These are phyloP conservation scores for Rhinolophus sinicus DNA, from an alignment of 2,113 vertebrate species.

Conservation along the genomic window DNA sequence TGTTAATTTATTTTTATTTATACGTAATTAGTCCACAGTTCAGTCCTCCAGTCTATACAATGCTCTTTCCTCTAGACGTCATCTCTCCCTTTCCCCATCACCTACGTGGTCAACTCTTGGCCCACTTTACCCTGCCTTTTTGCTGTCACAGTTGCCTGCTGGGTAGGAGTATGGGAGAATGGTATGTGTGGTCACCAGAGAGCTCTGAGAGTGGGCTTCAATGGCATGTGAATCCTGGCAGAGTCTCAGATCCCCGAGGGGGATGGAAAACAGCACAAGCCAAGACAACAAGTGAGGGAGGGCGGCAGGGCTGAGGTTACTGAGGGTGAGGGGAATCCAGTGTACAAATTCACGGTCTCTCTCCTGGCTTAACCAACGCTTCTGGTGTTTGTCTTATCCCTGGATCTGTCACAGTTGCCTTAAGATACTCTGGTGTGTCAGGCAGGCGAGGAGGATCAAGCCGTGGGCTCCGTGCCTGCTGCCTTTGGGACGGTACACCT, in stretches of 20 bases:
- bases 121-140: not conserved
- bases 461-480: not conserved
- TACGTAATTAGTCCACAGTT: slow-evolving; percentile 81
- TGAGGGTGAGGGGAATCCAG: not conserved
- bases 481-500: not conserved
- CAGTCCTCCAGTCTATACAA: slow-evolving; percentile 74
- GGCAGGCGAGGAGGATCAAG: not conserved
- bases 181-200: slow-evolving; percentile 82
- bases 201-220: slow-evolving; percentile 82
- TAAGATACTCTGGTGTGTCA: not conserved
- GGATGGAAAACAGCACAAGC: slow-evolving; percentile 49
- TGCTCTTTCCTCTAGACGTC: slow-evolving; percentile 54
- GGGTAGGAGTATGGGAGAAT: slow-evolving; percentile 63
- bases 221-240: slow-evolving; percentile 75
- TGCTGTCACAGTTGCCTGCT: slow-evolving; percentile 63
- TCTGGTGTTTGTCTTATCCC: not conserved
- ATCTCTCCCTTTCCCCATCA: not conserved
- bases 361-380: not conserved
- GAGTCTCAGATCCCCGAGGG: slow-evolving; percentile 9
- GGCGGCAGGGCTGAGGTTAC: not conserved
- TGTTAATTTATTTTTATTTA: slow-evolving; percentile 83
- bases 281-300: not conserved
- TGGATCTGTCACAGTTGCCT: not conserved
- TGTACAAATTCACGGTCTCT: not conserved
- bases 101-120: not conserved